These are phyloP conservation scores for Megaleporinus macrocephalus DNA, from an alignment of 2,113 vertebrate genomes.

Conservation along the genomic window DNA sequence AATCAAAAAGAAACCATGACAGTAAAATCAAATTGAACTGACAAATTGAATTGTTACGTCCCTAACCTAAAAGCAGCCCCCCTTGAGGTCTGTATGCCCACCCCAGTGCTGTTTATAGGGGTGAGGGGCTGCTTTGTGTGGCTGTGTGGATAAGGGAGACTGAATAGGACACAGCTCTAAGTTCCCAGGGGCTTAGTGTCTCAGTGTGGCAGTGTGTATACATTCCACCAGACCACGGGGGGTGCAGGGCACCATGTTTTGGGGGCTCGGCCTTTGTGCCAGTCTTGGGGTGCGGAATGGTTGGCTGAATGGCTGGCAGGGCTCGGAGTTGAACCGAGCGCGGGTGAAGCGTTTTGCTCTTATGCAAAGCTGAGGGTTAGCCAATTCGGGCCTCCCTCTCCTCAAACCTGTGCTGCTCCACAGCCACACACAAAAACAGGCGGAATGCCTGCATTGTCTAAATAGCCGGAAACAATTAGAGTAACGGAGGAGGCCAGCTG, in stretches of 20 bases:
- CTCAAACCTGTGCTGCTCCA: constrained; percentile 16
- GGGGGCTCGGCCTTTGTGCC: constrained; percentile 44
- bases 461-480: constrained; percentile 75
- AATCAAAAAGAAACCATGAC: too few relatives aligned
- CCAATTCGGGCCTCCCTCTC: not conserved
- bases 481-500: constrained; percentile 55
- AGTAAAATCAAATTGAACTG: not conserved
- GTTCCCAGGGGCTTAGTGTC: constrained; percentile 49
- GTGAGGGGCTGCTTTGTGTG: constrained; percentile 41
- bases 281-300: constrained; percentile 16
- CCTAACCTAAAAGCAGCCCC: not conserved
- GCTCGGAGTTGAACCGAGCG: not conserved
- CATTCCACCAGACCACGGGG: constrained; percentile 19
- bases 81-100: not conserved
- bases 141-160: constrained; percentile 6
- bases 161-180: constrained; percentile 36
- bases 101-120: constrained; percentile 13
- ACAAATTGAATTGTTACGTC: not conserved
- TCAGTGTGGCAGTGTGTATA: constrained; percentile 35
- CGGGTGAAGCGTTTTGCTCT: constrained; percentile 35
- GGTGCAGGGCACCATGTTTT: constrained; percentile 35
- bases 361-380: constrained; percentile 20
- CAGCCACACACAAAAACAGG: constrained; percentile 68
- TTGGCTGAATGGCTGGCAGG: constrained; percentile 46
- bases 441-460: constrained; percentile 58